Conservation (phyloP, 2,888 invertebrate genomes). For the Scaptomyza cyrtandrae region DNA sequence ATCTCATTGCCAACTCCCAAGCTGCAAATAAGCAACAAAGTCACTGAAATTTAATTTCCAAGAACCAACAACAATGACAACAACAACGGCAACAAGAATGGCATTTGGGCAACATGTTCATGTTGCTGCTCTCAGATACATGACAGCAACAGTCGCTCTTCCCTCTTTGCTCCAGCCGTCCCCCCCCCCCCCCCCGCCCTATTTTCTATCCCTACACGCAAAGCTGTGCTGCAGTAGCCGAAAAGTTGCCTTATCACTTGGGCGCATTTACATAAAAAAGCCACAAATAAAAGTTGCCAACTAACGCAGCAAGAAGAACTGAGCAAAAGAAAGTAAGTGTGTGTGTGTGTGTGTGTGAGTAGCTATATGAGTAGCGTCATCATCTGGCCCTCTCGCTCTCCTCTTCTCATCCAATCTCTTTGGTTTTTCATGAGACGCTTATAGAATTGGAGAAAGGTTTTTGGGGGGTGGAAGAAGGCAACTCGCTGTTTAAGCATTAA, state of each 20-base stretch:
- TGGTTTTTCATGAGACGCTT: conserved; percentile 23
- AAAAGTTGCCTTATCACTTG: conserved; percentile 81
- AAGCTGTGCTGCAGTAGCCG: conserved; percentile 63
- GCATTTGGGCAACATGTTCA: conserved; percentile 77
- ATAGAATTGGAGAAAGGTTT: conserved; percentile 30
- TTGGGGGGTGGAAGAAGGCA: conserved; percentile 26
- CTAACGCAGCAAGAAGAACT: conserved; percentile 72
- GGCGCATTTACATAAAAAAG: conserved; percentile 81
- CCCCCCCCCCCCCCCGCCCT: neutral
- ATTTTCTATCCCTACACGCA: neutral
- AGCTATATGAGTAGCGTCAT: conserved; percentile 45
- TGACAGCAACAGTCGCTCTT: conserved; percentile 68
- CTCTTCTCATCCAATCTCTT: neutral
- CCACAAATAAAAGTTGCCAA: conserved; percentile 81
- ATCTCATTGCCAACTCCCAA: conserved; percentile 43
- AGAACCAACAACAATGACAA: conserved; percentile 45
- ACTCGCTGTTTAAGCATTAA: conserved; percentile 77
- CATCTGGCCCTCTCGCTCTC: conserved; percentile 6
- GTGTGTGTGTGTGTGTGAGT: conserved; percentile 24
- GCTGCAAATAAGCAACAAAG: conserved; percentile 77
- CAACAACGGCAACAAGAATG: conserved; percentile 44
- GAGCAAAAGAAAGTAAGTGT: conserved; percentile 64
- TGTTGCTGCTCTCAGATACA: conserved; percentile 74
- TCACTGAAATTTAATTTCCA: conserved; percentile 79
- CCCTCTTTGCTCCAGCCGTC: conserved; percentile 2